Percentiles rank a stretch among this genome's conserved stretches.
Conservation (phyloP, 2,888 invertebrate genomes). For the Coelinius sp. region DNA sequence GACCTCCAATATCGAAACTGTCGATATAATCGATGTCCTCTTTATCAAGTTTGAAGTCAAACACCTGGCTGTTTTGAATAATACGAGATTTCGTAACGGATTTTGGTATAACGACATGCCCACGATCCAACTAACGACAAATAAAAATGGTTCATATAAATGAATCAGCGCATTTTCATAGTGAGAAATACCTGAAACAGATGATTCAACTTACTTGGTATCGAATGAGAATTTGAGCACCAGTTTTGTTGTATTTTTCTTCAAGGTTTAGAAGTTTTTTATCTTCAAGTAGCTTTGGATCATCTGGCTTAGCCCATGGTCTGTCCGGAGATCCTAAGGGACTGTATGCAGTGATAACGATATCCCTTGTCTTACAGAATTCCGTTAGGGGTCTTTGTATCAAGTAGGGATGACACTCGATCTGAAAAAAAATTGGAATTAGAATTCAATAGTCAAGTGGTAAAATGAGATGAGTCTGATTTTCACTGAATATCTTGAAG, state of each 20-base stretch:
- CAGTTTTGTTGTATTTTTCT: conserved; percentile 77
- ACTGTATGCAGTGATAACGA: conserved; percentile 85
- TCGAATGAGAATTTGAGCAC: conserved; percentile 81
- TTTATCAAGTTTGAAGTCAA: conserved; percentile 80
- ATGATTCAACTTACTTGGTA: conserved; percentile 72
- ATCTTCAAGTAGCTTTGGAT: conserved; percentile 82
- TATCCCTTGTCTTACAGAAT: conserved; percentile 78
- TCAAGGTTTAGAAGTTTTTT: conserved; percentile 77
- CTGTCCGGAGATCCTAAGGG: conserved; percentile 88
- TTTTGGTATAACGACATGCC: conserved; percentile 85
- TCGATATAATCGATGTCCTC: conserved; percentile 80
- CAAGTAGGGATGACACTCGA: conserved; percentile 87
- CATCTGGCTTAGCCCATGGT: conserved; percentile 83
- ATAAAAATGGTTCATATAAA: neutral
- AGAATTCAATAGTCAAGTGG: neutral
- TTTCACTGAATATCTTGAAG: no score
- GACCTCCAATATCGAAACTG: conserved; percentile 80
- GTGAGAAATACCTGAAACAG: conserved; percentile 33
- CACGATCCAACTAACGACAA: conserved; percentile 75
- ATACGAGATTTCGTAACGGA: conserved; percentile 83
- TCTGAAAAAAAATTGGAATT: conserved; percentile 71
- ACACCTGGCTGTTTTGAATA: conserved; percentile 80
- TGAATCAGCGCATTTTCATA: conserved; percentile 35
- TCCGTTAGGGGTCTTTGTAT: conserved; percentile 80
- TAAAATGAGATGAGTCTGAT: no score